These are phyloP conservation scores for Conistra vaccinii DNA, from an alignment of 2,888 invertebrate genomes.

Conservation along the genomic window DNA sequence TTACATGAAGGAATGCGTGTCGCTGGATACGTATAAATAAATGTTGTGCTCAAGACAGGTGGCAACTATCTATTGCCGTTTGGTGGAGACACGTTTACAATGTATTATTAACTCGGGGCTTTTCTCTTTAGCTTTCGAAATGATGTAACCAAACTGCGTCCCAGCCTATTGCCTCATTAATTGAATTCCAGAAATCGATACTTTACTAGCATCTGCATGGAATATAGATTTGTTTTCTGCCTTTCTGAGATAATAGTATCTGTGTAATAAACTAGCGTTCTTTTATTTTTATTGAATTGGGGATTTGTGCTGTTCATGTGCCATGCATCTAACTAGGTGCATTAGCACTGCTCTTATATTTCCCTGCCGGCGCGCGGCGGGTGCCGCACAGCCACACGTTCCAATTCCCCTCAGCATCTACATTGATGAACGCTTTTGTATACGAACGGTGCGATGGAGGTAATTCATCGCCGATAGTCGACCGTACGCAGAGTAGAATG, in stretches of 20 bases:
- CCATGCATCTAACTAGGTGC: conserved; percentile 2
- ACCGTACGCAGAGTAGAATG: conserved; percentile 28
- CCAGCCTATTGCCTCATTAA: conserved; percentile 5
- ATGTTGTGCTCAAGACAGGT: conserved; percentile 10
- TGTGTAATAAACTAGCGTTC: not conserved
- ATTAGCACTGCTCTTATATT: conserved; percentile 5
- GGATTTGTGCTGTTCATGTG: not conserved
- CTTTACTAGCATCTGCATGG: not conserved
- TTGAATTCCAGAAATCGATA: conserved; percentile 15
- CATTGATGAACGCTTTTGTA: conserved; percentile 39
- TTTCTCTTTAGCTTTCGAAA: conserved; percentile 14
- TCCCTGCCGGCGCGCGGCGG: not conserved
- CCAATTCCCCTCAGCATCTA: conserved; percentile 44
- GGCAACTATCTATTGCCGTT: conserved; percentile 23
- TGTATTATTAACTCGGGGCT: conserved; percentile 29
- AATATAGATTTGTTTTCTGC: not conserved
- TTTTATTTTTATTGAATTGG: not conserved
- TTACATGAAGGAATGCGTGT: conserved; percentile 25
- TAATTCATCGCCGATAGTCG: conserved; percentile 29
- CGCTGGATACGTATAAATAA: conserved; percentile 13
- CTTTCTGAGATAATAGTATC: not conserved
- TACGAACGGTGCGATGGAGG: conserved; percentile 15
- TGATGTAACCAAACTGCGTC: not conserved
- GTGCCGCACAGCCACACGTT: conserved; percentile 23
- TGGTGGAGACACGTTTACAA: conserved; percentile 16